These are phyloP conservation scores for Proales similis DNA, from an alignment of 1,140 invertebrate species.

Conservation along the genomic window DNA sequence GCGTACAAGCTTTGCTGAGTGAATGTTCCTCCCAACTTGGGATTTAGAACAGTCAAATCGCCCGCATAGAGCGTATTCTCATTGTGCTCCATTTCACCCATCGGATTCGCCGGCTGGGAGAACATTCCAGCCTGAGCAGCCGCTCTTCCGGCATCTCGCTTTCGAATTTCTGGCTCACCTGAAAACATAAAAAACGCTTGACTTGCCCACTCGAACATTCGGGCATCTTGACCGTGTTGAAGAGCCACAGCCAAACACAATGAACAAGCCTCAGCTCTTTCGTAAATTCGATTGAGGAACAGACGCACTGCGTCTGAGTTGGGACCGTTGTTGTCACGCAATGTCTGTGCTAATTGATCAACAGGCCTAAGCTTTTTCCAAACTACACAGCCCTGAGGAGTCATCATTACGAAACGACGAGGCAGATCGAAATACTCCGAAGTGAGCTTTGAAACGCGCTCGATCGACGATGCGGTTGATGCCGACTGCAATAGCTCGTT, in stretches of 20 bases:
- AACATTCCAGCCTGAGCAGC: background rate
- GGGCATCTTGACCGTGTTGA: slow-evolving; percentile 16
- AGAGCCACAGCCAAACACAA: slow-evolving; percentile 72
- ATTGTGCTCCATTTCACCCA: slow-evolving; percentile 43
- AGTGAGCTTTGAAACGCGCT: slow-evolving; percentile 12
- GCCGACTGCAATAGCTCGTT: slow-evolving; percentile 44
- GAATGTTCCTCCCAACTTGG: background rate
- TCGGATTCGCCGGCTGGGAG: slow-evolving; percentile 38
- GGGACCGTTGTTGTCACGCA: slow-evolving; percentile 68
- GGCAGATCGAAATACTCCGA: slow-evolving; percentile 32
- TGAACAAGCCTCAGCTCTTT: slow-evolving; percentile 75
- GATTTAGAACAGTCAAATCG: slow-evolving; percentile 57
- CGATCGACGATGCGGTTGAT: slow-evolving; percentile 40
- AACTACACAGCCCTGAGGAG: slow-evolving; percentile 68
- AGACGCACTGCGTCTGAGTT: slow-evolving; percentile 73
- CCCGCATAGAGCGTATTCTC: slow-evolving; percentile 67
- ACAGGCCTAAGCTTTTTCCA: slow-evolving; percentile 73
- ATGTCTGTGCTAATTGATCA: slow-evolving; percentile 70
- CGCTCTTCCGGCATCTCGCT: slow-evolving; percentile 39
- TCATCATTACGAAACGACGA: slow-evolving; percentile 34
- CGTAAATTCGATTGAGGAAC: slow-evolving; percentile 72
- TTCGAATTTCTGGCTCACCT: slow-evolving; percentile 60
- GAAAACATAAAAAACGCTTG: slow-evolving; percentile 86
- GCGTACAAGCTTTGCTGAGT: background rate
- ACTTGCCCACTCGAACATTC: slow-evolving; percentile 73